These are phyloP conservation scores for Apeira syringaria DNA, from an alignment of 2,888 invertebrate species.

Conservation along the genomic window DNA sequence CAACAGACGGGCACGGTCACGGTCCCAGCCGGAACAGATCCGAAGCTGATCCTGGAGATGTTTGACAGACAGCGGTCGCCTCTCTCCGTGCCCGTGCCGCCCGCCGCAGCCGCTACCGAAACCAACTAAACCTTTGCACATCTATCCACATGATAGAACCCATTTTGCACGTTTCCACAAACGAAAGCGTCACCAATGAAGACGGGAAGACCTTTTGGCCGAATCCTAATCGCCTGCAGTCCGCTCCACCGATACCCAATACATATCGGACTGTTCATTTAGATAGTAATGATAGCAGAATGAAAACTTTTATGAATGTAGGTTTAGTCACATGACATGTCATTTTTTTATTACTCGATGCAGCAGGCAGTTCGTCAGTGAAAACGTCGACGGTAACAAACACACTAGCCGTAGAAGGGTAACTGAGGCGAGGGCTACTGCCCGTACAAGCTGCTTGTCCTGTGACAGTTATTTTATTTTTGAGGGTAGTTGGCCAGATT, in stretches of 20 bases:
- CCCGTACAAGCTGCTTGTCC: too few relatives aligned
- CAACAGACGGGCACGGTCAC: slow-evolving; percentile 81
- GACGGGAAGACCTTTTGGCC: background rate
- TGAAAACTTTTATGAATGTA: background rate
- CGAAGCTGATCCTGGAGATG: slow-evolving; percentile 82
- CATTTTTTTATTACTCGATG: too few relatives aligned
- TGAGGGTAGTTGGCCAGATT: too few relatives aligned
- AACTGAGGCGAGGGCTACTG: too few relatives aligned
- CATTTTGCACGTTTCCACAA: background rate
- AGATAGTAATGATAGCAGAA: background rate
- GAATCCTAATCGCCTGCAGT: background rate
- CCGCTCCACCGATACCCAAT: slow-evolving; percentile 11
- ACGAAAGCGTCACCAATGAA: background rate
- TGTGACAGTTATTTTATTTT: too few relatives aligned
- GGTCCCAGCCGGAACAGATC: slow-evolving; percentile 80
- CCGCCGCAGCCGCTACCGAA: slow-evolving; percentile 39
- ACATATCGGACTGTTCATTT: slow-evolving; percentile 1
- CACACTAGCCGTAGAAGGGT: too few relatives aligned
- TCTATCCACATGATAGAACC: background rate
- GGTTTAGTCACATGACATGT: slow-evolving; percentile 12
- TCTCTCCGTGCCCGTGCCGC: slow-evolving; percentile 67
- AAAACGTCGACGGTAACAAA: too few relatives aligned
- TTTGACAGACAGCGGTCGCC: slow-evolving; percentile 78
- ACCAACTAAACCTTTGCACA: slow-evolving; percentile 14
- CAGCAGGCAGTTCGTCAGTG: too few relatives aligned